Evolutionary conservation across 1,140 invertebrate species (phyloP), one percentile per base, ranked within the genome.

Genomic region (Neelides sp.): DNA sequence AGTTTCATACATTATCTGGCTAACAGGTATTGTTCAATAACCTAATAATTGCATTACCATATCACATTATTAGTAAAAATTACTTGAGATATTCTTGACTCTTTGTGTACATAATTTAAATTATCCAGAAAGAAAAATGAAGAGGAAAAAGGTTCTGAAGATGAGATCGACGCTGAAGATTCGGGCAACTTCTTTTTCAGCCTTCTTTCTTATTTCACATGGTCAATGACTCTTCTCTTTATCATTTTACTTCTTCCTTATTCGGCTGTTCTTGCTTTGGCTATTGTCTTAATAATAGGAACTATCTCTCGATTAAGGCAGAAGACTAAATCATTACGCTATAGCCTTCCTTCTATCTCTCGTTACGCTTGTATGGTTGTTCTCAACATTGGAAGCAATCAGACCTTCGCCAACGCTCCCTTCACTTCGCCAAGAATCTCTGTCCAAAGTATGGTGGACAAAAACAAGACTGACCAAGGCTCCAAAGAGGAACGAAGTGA

Each of bases 311-410:
- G 48, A 30, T 4, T 58, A 5, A 30, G 48, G 0, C 26, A 43
- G 0, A 32, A 32, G n/a, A 30, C 41, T 1, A 47, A 4, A 23
- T 8, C 30, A 23, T 41, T 24, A n/a, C 22, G 34, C 8, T 46
- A 46, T n/a, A 44, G 20, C 12, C 26, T 58, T 17, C 55, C 50
- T 2, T 23, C 35, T 12, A 50, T 57, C 22, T 57, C 55, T 7
- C 36, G 48, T 3, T 45, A 46, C 13, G 55, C 55, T 10, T 36
- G 17, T 24, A n/a, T 50, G n/a, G 51, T 58, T 47, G 39, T 58
- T 1, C 20, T 50, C 7, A 58, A 58, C 17, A 58, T 58, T 39
- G 55, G 55, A 12, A 17, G 20, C n/a, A n/a, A n/a, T n/a, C n/a
- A n/a, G n/a, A n/a, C n/a, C n/a, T n/a, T n/a, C n/a, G n/a, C n/a